Conservation (phyloP, 1,140 invertebrate species). For the Drosophila ironensis region DNA sequence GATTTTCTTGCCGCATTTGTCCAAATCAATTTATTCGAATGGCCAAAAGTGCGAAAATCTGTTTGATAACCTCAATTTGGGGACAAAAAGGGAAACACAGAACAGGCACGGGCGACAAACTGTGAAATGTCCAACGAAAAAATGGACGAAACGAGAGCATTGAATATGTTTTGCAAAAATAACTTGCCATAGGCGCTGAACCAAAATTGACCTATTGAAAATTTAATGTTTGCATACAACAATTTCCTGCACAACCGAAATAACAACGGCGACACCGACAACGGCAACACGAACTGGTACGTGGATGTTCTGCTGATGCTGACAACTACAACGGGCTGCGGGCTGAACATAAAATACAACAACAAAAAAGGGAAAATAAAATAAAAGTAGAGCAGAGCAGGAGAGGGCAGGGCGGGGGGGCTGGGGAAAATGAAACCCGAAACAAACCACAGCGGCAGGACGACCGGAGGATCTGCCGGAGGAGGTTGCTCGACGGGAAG, state of each 20-base stretch:
- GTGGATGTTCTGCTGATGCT: constrained; percentile 39
- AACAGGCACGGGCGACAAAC: constrained; percentile 21
- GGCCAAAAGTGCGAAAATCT: constrained; percentile 49
- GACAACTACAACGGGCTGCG: constrained; percentile 57
- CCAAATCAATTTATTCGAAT: constrained; percentile 43
- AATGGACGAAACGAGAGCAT: neutral
- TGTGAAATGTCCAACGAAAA: constrained; percentile 32
- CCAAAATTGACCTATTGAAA: constrained; percentile 63
- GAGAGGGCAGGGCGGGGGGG: too few relatives aligned
- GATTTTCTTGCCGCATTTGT: constrained; percentile 23
- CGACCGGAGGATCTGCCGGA: constrained; percentile 27
- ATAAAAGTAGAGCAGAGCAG: too few relatives aligned
- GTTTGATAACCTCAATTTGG: constrained; percentile 42
- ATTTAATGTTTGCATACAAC: constrained; percentile 75
- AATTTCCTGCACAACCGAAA: constrained; percentile 60
- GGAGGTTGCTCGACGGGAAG: constrained; percentile 50
- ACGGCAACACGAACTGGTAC: constrained; percentile 8
- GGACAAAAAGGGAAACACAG: constrained; percentile 1
- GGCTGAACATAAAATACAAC: constrained; percentile 31
- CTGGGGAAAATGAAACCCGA: constrained; percentile 38
- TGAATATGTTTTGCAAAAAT: constrained; percentile 38
- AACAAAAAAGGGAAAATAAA: constrained; percentile 1
- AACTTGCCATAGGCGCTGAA: constrained; percentile 12
- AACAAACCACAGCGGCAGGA: constrained; percentile 52
- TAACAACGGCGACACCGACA: constrained; percentile 17